Percentiles rank a stretch among this genome's conserved stretches.
phyloP scores from a whole-genome alignment of 2,113 vertebrate species.

The Eira barbara region DNA sequence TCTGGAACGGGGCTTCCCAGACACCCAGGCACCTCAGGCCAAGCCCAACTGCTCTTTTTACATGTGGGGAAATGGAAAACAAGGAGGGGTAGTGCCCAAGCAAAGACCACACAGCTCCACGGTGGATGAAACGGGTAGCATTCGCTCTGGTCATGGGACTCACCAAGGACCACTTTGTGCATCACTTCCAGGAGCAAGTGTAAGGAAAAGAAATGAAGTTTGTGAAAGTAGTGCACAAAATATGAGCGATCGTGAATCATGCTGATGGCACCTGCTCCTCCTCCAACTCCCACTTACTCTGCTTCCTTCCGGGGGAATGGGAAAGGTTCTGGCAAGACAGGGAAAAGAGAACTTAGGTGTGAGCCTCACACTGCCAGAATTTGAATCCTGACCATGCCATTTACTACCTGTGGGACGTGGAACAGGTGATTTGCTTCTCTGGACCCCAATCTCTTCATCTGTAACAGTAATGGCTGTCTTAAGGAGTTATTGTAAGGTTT shows the following conservation, averaged over 20 bases:
- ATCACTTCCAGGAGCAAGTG: background rate
- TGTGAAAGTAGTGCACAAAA: fast-evolving
- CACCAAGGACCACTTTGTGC: fast-evolving
- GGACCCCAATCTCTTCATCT: background rate
- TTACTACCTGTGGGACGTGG: fast-evolving
- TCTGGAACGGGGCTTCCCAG: background rate
- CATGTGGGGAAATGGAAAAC: background rate
- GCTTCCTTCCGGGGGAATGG: background rate
- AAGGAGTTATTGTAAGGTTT: fast-evolving
- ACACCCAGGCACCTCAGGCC: background rate
- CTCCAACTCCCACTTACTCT: background rate
- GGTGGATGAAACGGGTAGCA: fast-evolving
- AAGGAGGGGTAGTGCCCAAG: background rate
- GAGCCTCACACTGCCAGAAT: fast-evolving
- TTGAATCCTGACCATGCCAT: background rate
- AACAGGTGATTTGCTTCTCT: background rate
- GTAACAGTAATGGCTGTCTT: fast-evolving
- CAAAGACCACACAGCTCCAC: background rate
- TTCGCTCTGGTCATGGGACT: fast-evolving
- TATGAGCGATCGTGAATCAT: fast-evolving
- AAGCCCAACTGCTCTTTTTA: too few relatives aligned
- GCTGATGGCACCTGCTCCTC: background rate
- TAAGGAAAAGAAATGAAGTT: background rate
- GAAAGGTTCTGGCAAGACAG: background rate
- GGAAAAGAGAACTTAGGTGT: fast-evolving